Evolutionary conservation across 1,140 invertebrate species (phyloP).

Genomic region (Oedothorax gibbosus): DNA sequence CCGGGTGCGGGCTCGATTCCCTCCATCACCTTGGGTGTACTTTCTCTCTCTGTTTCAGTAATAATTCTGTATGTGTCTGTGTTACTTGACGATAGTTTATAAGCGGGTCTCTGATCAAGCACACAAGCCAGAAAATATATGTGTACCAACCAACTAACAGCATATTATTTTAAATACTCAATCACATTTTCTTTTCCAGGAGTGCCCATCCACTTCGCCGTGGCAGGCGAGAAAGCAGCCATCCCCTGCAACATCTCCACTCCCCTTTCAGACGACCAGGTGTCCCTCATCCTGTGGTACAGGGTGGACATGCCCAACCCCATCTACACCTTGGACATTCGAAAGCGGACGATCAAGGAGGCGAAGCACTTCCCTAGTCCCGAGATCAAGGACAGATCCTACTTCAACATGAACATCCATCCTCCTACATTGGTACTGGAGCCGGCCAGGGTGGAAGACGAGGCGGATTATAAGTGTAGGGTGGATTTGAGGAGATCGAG

Average conservation of each 20-base stretch:
- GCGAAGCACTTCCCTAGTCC: constrained; percentile 61
- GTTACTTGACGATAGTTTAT: no score
- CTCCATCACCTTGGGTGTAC: no score
- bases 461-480: constrained; percentile 88
- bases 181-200: constrained; percentile 48
- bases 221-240: constrained; percentile 79
- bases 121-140: no score
- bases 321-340: constrained; percentile 64
- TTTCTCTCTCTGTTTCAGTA: no score
- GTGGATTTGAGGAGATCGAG: constrained; percentile 91
- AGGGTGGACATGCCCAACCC: constrained; percentile 72
- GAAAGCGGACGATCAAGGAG: constrained; percentile 61
- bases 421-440: constrained; percentile 83
- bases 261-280: constrained; percentile 78
- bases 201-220: constrained; percentile 69
- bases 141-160: neutral
- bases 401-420: constrained; percentile 57
- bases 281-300: constrained; percentile 87
- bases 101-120: no score
- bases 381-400: constrained; percentile 58
- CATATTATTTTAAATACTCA: neutral
- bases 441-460: constrained; percentile 82
- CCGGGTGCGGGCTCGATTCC: no score
- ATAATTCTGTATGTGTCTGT: no score
- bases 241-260: constrained; percentile 85